phyloP scores from a whole-genome alignment of 2,888 invertebrate genomes.

The Neuroscelio doddi region DNA sequence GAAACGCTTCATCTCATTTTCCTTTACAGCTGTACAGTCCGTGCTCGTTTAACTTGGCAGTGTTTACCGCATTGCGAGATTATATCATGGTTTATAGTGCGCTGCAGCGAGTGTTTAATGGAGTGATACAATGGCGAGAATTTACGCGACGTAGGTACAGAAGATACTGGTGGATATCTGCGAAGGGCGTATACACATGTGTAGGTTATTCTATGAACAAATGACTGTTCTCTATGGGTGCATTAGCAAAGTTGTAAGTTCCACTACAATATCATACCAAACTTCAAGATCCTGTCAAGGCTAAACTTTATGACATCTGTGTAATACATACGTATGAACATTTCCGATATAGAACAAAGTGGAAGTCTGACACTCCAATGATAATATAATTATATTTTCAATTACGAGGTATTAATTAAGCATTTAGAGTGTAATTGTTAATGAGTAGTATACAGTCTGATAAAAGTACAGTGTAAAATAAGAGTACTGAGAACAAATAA shows the following conservation, averaged over 20 bases:
- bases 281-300: constrained; percentile 21
- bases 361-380: no score
- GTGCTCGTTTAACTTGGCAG: constrained; percentile 61
- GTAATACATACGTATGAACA: neutral
- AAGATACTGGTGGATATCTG: constrained; percentile 43
- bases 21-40: constrained; percentile 23
- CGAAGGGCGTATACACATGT: constrained; percentile 26
- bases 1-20: constrained; percentile 28
- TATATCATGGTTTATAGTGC: constrained; percentile 66
- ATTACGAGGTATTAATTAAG: no score
- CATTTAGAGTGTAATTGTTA: no score
- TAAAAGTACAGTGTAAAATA: no score
- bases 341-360: neutral
- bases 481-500: no score
- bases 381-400: no score
- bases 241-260: constrained; percentile 14
- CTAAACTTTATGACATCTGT: constrained; percentile 16
- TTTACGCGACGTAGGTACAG: constrained; percentile 39
- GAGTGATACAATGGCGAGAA: constrained; percentile 62
- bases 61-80: constrained; percentile 69
- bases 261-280: constrained; percentile 9
- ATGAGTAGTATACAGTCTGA: no score
- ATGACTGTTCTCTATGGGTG: constrained; percentile 24
- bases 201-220: constrained; percentile 35
- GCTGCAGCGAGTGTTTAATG: constrained; percentile 68